A percentile compares a stretch with the other conserved stretches of the same genome.
phyloP scores from a whole-genome alignment of 2,797 vertebrate species.

The Spea hammondii region DNA sequence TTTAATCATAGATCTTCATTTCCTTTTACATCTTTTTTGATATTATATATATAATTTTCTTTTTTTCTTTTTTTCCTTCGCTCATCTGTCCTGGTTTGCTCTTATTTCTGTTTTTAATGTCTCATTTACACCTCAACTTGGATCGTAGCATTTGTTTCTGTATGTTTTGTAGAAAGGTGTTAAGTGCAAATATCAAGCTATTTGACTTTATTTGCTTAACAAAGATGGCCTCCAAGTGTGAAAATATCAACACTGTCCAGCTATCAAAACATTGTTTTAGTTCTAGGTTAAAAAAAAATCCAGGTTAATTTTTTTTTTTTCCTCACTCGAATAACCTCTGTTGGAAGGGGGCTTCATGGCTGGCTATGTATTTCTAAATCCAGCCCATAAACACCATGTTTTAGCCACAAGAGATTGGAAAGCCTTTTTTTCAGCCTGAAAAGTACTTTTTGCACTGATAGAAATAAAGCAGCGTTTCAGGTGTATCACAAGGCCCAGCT shows the following conservation, averaged over 20 bases:
- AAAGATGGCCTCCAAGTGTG: constrained; percentile 34
- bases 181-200: constrained; percentile 46
- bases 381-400: constrained; percentile 2
- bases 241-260: constrained; percentile 35
- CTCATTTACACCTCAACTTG: constrained; percentile 3
- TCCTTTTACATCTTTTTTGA: too few relatives aligned
- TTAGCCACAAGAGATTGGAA: background rate
- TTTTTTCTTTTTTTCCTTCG: background rate
- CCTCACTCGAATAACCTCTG: background rate
- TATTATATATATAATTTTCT: too few relatives aligned
- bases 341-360: background rate
- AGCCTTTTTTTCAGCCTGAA: constrained; percentile 31
- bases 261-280: constrained; percentile 40
- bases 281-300: constrained; percentile 10
- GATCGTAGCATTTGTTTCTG: constrained; percentile 25
- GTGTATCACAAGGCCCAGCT: constrained; percentile 23
- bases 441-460: constrained; percentile 9
- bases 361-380: constrained; percentile 21
- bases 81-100: constrained; percentile 9
- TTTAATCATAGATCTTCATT: background rate
- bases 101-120: constrained; percentile 14
- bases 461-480: constrained; percentile 19
- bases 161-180: constrained; percentile 40
- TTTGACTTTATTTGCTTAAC: constrained; percentile 35
- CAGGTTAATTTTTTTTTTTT: constrained; percentile 6